Evolutionary conservation across 2,797 vertebrate genomes (phyloP).

Genomic region (Oryzias dopingdopingensis): DNA sequence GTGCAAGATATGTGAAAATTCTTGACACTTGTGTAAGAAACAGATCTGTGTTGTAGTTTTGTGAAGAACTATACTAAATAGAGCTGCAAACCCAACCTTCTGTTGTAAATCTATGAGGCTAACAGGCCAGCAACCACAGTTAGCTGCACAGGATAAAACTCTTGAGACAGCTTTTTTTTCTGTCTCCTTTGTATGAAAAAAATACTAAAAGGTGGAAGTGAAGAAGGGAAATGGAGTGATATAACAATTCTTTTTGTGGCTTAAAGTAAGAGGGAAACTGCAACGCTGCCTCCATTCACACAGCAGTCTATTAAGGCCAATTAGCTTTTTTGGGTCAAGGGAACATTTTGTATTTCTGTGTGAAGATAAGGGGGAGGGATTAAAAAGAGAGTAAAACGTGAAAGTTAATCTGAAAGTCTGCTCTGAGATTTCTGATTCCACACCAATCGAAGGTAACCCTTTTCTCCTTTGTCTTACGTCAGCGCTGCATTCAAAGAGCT

Average conservation of each 20-base stretch:
- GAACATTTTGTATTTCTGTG: not conserved
- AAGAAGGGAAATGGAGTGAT: conserved; percentile 1
- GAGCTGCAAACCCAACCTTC: too few relatives aligned
- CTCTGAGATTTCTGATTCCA: too few relatives aligned
- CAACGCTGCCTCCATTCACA: not conserved
- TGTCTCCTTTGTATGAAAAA: not conserved
- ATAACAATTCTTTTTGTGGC: not conserved
- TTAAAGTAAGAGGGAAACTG: conserved; percentile 19
- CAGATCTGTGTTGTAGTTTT: too few relatives aligned
- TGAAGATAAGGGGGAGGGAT: conserved; percentile 2
- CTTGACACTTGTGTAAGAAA: too few relatives aligned
- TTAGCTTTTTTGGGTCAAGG: conserved; percentile 2
- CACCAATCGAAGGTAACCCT: too few relatives aligned
- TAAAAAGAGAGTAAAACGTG: not conserved
- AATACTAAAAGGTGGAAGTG: conserved; percentile 23
- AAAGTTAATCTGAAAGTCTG: not conserved
- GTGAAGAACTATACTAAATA: too few relatives aligned
- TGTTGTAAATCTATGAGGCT: conserved; percentile 9
- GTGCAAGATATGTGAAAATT: too few relatives aligned
- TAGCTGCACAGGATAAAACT: conserved; percentile 43
- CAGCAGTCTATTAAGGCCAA: not conserved
- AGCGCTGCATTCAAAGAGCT: too few relatives aligned
- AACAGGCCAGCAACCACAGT: conserved; percentile 28
- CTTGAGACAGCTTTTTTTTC: not conserved
- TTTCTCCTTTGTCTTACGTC: too few relatives aligned